Evolutionary conservation across 2,113 vertebrate genomes (phyloP).

Genomic region (Shinisaurus crocodilurus): DNA sequence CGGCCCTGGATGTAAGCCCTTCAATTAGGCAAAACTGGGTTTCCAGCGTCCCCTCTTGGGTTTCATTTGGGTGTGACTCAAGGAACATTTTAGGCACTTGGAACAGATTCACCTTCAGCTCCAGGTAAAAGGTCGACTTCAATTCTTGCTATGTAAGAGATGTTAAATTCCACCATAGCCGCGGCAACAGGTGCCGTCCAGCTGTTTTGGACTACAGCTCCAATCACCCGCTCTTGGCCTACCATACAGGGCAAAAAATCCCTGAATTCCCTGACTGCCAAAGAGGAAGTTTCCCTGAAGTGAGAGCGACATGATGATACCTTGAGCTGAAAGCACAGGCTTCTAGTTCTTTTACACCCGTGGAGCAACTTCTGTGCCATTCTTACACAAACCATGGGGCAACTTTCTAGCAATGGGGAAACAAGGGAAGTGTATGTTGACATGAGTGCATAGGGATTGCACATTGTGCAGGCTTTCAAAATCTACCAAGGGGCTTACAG

Average conservation of each 20-base stretch:
- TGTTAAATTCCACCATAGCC: no score
- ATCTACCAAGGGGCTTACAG: background rate
- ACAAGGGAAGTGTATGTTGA: background rate
- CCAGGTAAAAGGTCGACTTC: no score
- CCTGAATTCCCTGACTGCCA: background rate
- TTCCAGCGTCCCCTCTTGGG: no score
- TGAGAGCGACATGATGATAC: background rate
- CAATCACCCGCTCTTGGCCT: background rate
- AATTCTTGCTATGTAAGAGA: no score
- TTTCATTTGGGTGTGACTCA: no score
- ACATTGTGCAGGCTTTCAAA: background rate
- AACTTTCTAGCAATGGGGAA: slow-evolving; percentile 13
- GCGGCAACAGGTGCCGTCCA: no score
- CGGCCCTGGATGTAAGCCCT: no score
- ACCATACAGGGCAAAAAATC: background rate
- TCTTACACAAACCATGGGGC: slow-evolving; percentile 34
- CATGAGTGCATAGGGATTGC: background rate
- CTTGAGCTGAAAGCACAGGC: background rate
- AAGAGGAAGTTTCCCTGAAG: background rate
- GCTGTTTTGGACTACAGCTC: background rate
- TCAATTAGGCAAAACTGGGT: no score
- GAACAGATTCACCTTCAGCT: no score
- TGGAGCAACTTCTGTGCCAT: slow-evolving; percentile 48
- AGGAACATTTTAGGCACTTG: no score
- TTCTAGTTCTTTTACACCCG: background rate